Base-by-base conservation (phyloP, 2,797 vertebrate genomes). In the Sebastes matsubarae region DNA sequence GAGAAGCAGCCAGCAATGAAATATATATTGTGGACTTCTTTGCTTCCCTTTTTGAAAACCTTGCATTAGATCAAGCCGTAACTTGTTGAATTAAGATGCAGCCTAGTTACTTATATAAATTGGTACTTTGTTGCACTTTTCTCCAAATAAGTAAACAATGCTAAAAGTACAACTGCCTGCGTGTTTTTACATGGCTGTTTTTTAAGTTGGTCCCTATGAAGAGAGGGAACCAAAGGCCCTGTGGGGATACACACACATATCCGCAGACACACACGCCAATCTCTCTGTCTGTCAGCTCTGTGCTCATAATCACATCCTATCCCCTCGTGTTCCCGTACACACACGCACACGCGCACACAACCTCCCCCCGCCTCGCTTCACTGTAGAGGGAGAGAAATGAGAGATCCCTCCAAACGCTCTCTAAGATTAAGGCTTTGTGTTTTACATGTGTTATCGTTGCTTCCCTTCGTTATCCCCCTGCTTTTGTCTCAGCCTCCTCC, bases 341-440 rank as follows among this genome's bases (percentile, higher is more conserved):
- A 50, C 38, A 42, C 34, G 13, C 42, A 8, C 42, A 18, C 42
- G 18, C 42, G 0, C 16, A 18, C 42, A 46, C 42, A 87, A 34
- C 81, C 91, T 85, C 90, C 86, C 89, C 90, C 79, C 46, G 74
- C 87, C 73, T 86, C 68, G 86, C 88, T 80, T 86, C 87, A 92
- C 81, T 85, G 93, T 84, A 89, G 87, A 87, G 72, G 69, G 80
- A 92, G 74, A 92, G 86, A 89, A 90, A 90, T 67, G 83, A 90
- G 83, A 81, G 87, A 93, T 93, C 89, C 88, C 81, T 87, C 88
- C 91, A 94, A 94, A 92, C 67, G 85, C 93, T 93, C 88, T 93
- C 92, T 89, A 93, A 94, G 93, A 95, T 95, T 93, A 94, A 92
- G 91, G 92, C 90, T 94, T 93, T 93, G 89, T 94, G 92, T 93